These are phyloP conservation scores for human (Homo sapiens) DNA, from an alignment of 2,113 vertebrate species.

Conservation along the genomic window GRCh38 chr7:107862001-107862500, in stretches of 20 bases:
- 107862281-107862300: background rate
- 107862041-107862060: background rate
- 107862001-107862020: background rate
- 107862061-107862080: background rate
- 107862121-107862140: background rate
- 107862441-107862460: background rate
- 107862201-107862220: background rate
- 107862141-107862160: background rate
- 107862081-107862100: background rate
- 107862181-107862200: background rate
- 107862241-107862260: background rate
- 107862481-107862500: background rate
- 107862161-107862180: background rate
- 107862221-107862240: background rate
- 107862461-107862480: background rate
- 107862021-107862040: background rate
- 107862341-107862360: background rate
- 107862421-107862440: background rate
- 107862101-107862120: background rate
- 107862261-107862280: background rate
- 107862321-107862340: background rate
- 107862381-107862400: background rate
- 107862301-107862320: background rate
- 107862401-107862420: background rate
- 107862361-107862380: background rate